Evolutionary conservation across 2,888 invertebrate genomes (phyloP), one percentile per base, ranked within the genome.

Genomic region (Muschampia plurimacula): DNA sequence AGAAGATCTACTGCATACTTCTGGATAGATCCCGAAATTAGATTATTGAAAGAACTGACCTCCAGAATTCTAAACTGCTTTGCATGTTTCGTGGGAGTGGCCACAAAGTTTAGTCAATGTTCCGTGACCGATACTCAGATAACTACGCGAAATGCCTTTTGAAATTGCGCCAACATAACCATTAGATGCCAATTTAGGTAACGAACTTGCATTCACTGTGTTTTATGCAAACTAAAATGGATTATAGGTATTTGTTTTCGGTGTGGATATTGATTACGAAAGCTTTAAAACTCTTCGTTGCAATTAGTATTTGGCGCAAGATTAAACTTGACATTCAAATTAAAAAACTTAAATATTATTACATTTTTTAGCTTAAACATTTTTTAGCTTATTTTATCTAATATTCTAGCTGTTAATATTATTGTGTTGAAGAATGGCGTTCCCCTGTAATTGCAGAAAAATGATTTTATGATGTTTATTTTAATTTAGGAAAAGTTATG

Each of bases 61-160:
- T 36, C 9, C n/a, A 22, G 67, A 66, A 65, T 49, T 59, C 46
- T 65, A 63, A 62, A 55, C 52, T 55, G 39, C 55, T 69, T 55
- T 8, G 55, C 55, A 55, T 28, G 39, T 28, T 44, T 44, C 32
- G 66, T 72, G 60, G 71, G 71, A 39, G 71, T 60, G 71, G 39
- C 36, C 4, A 36, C 32, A 67, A 72, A 72, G 71, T 72, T 72
- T 60, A 72, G 60, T 49, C 60, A 72, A 65, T 60, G 69, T 64
- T 52, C 71, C 71, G 71, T 66, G 60, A 71, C 71, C 60, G 46
- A 67, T 65, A 60, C 68, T 49, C 60, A 67, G 66, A 67, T 72
- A 64, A 59, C 65, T 41, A 13, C 7, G n/a, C 28, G 59, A 12
- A 65, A 55, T 57, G 57, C 44, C 41, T 72, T 66, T 60, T 66